A percentile compares a stretch with the other conserved stretches of the same genome.
These are phyloP conservation scores for Microtus pennsylvanicus DNA, from an alignment of 2,113 vertebrate species.

Conservation along the genomic window DNA sequence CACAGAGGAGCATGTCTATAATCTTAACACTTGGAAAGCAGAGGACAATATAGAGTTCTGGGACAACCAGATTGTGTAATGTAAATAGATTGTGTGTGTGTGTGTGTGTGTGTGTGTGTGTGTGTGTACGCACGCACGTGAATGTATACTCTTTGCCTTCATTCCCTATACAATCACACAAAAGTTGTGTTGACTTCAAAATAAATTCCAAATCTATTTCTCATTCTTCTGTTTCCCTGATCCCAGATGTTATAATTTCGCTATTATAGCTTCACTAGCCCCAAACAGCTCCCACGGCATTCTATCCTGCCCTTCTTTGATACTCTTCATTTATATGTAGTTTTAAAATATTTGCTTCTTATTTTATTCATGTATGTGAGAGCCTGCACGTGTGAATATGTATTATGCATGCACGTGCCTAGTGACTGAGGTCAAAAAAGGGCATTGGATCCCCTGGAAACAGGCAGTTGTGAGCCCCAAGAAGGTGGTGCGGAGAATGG, in stretches of 20 bases:
- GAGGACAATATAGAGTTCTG: neutral
- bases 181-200: neutral
- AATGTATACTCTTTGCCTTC: neutral
- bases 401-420: neutral
- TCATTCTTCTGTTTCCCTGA: neutral
- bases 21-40: neutral
- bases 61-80: too few species aligned
- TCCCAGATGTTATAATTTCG: neutral
- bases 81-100: too few species aligned
- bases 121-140: too few species aligned
- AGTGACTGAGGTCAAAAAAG: neutral
- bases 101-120: too few species aligned
- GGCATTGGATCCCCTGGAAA: neutral
- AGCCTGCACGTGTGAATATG: neutral
- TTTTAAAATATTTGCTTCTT: neutral
- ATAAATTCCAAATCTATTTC: neutral
- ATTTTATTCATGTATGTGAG: neutral
- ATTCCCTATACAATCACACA: neutral
- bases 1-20: neutral
- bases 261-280: neutral
- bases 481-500: neutral
- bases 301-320: neutral
- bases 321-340: neutral
- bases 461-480: neutral
- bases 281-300: neutral